A percentile compares a stretch with the other conserved stretches of the same genome.
phyloP scores from a whole-genome alignment of 2,888 invertebrate genomes.

The Clostera curtula region DNA sequence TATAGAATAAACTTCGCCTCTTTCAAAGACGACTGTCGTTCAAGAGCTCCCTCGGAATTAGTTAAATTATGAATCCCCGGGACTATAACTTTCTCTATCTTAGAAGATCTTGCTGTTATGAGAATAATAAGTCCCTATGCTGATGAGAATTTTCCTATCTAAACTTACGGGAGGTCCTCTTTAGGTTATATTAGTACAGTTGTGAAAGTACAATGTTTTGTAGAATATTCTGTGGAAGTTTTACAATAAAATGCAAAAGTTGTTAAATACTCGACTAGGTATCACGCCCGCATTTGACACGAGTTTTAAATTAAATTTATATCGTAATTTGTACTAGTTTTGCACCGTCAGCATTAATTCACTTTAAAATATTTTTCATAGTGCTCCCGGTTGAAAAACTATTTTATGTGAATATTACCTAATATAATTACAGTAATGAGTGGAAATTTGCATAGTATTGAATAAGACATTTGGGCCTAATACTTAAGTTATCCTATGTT shows the following conservation, averaged over 20 bases:
- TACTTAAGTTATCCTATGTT: slow-evolving; percentile 18
- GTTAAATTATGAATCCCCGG: slow-evolving; percentile 24
- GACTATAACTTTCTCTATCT: slow-evolving; percentile 18
- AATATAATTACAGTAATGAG: too few relatives aligned
- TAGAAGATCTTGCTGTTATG: slow-evolving; percentile 14
- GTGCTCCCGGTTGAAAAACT: too few relatives aligned
- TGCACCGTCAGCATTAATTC: too few relatives aligned
- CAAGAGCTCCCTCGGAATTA: slow-evolving; percentile 15
- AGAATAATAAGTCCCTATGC: slow-evolving; percentile 20
- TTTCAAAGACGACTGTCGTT: neutral
- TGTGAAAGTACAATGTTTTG: slow-evolving; percentile 20
- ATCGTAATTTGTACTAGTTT: too few relatives aligned
- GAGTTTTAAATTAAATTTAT: too few relatives aligned
- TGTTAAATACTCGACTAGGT: too few relatives aligned
- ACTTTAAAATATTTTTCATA: too few relatives aligned
- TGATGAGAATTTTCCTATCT: slow-evolving; percentile 15
- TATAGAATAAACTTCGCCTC: too few relatives aligned
- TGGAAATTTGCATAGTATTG: slow-evolving; percentile 1
- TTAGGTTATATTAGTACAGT: slow-evolving; percentile 20
- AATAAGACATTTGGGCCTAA: slow-evolving; percentile 21
- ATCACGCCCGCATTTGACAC: too few relatives aligned
- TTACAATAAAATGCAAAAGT: too few relatives aligned
- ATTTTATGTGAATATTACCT: too few relatives aligned
- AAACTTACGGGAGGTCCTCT: too few relatives aligned
- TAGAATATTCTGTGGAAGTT: slow-evolving; percentile 11